phyloP scores from a whole-genome alignment of 1,140 invertebrate species.

The Ruditapes philippinarum region DNA sequence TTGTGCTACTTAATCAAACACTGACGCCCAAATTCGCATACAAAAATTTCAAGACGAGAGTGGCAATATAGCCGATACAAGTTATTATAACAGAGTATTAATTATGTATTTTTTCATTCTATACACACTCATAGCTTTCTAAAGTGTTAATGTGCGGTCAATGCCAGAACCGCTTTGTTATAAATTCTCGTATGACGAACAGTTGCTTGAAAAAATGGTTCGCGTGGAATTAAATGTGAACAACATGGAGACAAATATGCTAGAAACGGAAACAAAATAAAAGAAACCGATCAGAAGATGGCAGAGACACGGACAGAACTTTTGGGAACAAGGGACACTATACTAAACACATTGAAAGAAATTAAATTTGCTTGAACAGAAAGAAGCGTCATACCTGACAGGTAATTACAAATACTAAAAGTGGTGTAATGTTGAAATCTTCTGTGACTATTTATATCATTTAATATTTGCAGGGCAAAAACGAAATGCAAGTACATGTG shows the following conservation, averaged over 20 bases:
- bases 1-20: too few species aligned
- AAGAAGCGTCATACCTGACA: not conserved
- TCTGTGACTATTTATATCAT: too few species aligned
- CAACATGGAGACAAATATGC: not conserved
- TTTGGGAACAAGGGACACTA: not conserved
- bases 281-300: not conserved
- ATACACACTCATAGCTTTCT: not conserved
- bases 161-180: not conserved
- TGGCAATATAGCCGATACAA: too few species aligned
- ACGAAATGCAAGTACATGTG: too few species aligned
- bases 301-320: not conserved
- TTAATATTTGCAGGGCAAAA: too few species aligned
- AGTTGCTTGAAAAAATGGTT: not conserved
- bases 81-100: too few species aligned
- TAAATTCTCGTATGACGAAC: slow-evolving; percentile 1
- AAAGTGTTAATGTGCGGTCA: not conserved
- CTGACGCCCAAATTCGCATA: too few species aligned
- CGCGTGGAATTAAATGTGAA: not conserved
- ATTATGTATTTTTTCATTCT: too few species aligned
- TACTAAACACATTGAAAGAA: not conserved
- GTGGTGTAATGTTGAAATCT: too few species aligned
- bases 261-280: not conserved
- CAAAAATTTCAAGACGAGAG: too few species aligned
- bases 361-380: not conserved
- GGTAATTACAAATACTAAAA: not conserved